Base-by-base conservation (phyloP, 2,797 vertebrate genomes). In the Melanotaenia nigrans region DNA sequence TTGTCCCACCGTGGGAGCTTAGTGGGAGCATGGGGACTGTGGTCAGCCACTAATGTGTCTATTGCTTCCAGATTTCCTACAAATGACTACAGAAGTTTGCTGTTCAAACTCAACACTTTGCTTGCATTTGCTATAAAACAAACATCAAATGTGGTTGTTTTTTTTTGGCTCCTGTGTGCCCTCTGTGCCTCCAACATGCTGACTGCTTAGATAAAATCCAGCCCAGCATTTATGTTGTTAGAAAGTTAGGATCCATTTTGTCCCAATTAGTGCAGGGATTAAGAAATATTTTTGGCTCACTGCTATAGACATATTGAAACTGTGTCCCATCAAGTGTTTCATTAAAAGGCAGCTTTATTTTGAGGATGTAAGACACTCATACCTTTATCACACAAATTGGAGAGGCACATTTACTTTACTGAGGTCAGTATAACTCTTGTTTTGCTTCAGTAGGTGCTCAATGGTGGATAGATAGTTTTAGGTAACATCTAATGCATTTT, bases 51-150 rank as follows among this genome's bases (percentile, higher is more conserved):
- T 92, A 89, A 91, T 90, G 83, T 81, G 74, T 90, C 85, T 89
- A 94, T 94, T 94, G 85, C 92, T 94, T 95, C 93, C 93, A 95
- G 94, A 94, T 93, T 94, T 77, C 83, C 77, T 81, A 55, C 66
- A 81, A 83, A 89, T 84, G 58, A 73, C 54, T 55, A 30, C 49
- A 84, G 36, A 79, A 45, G 49, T 84, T 83, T 75, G 42, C 61
- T 80, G 69, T 79, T 82, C 25, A 81, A 73, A 70, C 69, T 82
- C 63, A 77, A 60, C 67, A 71, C 76, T 66, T 51, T 68, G 75
- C 64, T 81, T 78, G 33, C 53, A 63, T 81, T 79, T 40, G 66
- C 58, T 79, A 58, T 18, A 84, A 87, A 87, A 73, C 77, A 89
- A 90, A 91, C 76, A 79, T 62, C 13, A 71, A 47, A 71, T 63